Evolutionary conservation across 2,888 invertebrate genomes (phyloP), one percentile per base, ranked within the genome.

Genomic region (Esperia sulphurella): DNA sequence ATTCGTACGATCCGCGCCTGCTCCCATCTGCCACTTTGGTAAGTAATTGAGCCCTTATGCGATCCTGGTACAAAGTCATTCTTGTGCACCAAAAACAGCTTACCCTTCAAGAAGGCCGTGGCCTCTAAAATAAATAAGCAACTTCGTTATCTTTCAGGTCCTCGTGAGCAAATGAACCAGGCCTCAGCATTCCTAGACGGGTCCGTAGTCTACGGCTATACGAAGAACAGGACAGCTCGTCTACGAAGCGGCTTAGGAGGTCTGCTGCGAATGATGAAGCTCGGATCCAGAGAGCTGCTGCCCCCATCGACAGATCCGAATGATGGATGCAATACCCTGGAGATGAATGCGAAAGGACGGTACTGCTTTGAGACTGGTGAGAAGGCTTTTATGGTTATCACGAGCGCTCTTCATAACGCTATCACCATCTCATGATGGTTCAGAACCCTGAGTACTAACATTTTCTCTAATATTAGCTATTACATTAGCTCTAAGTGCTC

Each of bases 121-220:
- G 21, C 21, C 21, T 5, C 7, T 5, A 10, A 33, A 33, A 3
- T 8, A 4, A 10, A 6, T 33, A 8, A 4, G 7, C 33, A 8
- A 10, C 8, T 21, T 29, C 21, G 6, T 14, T 29, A 3, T 10
- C 35, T 0, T n/a, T 33, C 46, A 92, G 92, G 96, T 10, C 94
- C 95, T 0, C 90, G 97, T 6, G 93, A 97, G 66, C 97, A 97
- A 68, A 73, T 97, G 48, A 96, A 95, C 81, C 97, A 97, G 83
- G 95, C 94, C 0, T 94, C 95, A 0, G 91, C 96, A 0, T 97
- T 92, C 77, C 92, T 98, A 13, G 98, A 98, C 73, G 97, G 92
- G 0, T 97, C 97, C 0, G 92, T 92, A 0, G 92, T 97, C 9
- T 97, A 97, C 68, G 96, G 97, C 0, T 92, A 91, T 45, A 88